Evolutionary conservation across 2,888 invertebrate genomes (phyloP).

Genomic region (Leptopterna dolabrata): DNA sequence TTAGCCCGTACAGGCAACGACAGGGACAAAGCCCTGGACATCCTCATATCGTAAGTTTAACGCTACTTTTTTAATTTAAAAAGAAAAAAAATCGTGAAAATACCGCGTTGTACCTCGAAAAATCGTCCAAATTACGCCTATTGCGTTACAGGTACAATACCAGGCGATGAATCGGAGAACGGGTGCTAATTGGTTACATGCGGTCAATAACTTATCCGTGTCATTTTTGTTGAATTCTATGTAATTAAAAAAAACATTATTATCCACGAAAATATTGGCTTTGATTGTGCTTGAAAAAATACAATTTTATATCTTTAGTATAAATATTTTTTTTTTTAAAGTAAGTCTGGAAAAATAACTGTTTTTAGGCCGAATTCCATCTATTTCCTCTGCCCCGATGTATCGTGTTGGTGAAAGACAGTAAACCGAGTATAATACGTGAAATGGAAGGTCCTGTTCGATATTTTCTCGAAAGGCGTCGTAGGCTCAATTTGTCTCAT

Average conservation of each 20-base stretch:
- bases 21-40: conserved; percentile 86
- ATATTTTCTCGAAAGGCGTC: neutral
- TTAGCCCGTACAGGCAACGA: conserved; percentile 83
- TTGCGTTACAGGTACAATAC: neutral
- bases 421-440: neutral
- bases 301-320: neutral
- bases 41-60: conserved; percentile 71
- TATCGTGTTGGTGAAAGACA: neutral
- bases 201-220: neutral
- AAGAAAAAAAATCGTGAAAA: neutral
- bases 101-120: neutral
- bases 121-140: neutral
- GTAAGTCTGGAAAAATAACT: neutral
- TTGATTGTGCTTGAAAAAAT: neutral
- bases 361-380: neutral
- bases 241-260: neutral
- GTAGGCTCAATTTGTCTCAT: neutral
- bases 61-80: neutral
- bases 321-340: neutral
- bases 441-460: neutral
- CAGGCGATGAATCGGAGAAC: neutral
- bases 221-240: neutral
- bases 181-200: neutral
- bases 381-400: no score
- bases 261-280: neutral